Evolutionary conservation across 2,888 invertebrate species (phyloP), one percentile per base, ranked within the genome.

Genomic region (Plebejus argus): DNA sequence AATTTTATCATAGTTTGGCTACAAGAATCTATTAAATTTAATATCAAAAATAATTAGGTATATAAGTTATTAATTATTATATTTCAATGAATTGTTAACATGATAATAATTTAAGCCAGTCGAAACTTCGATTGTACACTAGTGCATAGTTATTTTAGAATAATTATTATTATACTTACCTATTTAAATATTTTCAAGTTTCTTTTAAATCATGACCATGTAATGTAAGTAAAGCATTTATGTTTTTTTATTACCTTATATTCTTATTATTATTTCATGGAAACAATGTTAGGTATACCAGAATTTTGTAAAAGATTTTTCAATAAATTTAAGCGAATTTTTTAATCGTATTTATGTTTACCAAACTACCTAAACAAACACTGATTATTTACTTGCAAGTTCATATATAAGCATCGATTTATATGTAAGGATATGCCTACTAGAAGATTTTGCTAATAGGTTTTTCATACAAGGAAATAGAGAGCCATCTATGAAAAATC

Each of bases 271-370:
- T 18, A 53, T 86, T 84, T 85, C 86, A 85, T 84, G 81, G 83
- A 84, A 85, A 89, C 86, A 86, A 84, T 79, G 84, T 87, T 90
- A 90, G 87, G 84, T 89, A 86, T 89, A 89, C 85, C 86, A 85
- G 85, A 90, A 90, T 91, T 92, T 92, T 92, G 91, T 92, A 91
- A 91, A 91, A 90, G 89, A 89, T 85, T 90, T 91, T 91, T 91
- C 87, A 90, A 88, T 90, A 89, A 91, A 90, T 87, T 85, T 88
- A 89, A 90, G 89, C 81, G 82, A 88, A 71, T 66, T 77, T 78
- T 78, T 80, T 79, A 79, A 79, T 66, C 20, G 78, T 77, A 76
- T 70, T 80, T 82, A 78, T 80, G 61, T 53, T 45, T 20, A 77
- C 58, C 28, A 15, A 66, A 15, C 3, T 12, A 15, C 20, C 12